phyloP scores from a whole-genome alignment of 2,888 invertebrate genomes.

The Epistrophella euchroma region DNA sequence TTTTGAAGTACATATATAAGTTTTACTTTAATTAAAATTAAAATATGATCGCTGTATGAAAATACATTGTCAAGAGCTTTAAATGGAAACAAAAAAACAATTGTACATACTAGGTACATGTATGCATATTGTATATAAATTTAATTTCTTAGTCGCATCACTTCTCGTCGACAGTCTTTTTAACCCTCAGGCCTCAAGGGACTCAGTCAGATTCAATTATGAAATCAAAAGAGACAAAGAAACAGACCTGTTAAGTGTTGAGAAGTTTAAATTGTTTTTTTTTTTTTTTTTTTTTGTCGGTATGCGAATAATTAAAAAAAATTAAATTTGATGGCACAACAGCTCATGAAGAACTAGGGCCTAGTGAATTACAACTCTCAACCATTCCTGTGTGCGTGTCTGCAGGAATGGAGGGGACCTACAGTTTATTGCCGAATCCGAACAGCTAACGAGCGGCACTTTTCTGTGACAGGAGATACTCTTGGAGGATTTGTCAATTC shows the following conservation, averaged over 20 bases:
- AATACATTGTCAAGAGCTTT: constrained; percentile 12
- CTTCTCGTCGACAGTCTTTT: not conserved
- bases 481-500: no score
- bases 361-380: no score
- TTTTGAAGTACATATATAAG: constrained; percentile 11
- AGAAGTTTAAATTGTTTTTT: not conserved
- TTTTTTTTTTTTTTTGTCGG: no score
- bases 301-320: no score
- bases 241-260: not conserved
- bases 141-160: not conserved
- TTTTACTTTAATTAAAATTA: constrained; percentile 25
- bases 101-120: not conserved
- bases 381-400: no score
- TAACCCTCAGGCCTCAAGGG: not conserved
- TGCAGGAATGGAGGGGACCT: no score
- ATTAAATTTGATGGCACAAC: no score
- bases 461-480: no score
- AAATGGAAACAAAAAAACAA: constrained; percentile 25
- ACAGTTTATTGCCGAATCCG: no score
- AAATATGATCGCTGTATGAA: not conserved
- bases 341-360: no score
- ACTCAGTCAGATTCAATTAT: constrained; percentile 1
- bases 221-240: not conserved
- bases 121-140: not conserved
- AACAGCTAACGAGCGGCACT: no score